Percentiles rank a stretch among this genome's conserved stretches.
Conservation (phyloP, 2,113 vertebrate species). For the Zosterops borbonicus region DNA sequence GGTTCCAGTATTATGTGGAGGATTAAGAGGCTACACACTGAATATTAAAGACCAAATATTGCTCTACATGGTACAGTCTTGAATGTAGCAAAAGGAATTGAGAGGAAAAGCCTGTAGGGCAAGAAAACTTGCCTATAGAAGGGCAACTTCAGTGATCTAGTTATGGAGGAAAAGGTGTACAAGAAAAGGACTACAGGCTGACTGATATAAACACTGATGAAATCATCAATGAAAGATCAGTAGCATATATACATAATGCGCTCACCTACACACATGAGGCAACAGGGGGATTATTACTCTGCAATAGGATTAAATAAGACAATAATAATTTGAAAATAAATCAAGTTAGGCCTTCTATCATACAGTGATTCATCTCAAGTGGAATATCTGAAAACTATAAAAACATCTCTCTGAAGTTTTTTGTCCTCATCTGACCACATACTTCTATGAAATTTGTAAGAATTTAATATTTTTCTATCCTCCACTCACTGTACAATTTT, state of each 20-base stretch:
- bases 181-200: background rate
- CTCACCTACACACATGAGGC: background rate
- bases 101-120: background rate
- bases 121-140: background rate
- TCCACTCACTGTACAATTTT: background rate
- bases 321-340: background rate
- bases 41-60: background rate
- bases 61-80: background rate
- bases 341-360: background rate
- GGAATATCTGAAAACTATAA: background rate
- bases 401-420: background rate
- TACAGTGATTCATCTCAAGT: background rate
- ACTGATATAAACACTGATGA: background rate
- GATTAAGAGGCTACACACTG: background rate
- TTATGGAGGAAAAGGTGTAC: background rate
- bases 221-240: background rate
- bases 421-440: background rate
- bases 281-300: background rate
- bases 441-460: background rate
- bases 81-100: background rate
- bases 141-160: background rate
- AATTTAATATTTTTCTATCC: background rate
- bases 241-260: background rate
- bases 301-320: background rate
- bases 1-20: background rate